Evolutionary conservation across 2,888 invertebrate genomes (phyloP), one percentile per base, ranked within the genome.

Genomic region (Latrodectus hesperus): DNA sequence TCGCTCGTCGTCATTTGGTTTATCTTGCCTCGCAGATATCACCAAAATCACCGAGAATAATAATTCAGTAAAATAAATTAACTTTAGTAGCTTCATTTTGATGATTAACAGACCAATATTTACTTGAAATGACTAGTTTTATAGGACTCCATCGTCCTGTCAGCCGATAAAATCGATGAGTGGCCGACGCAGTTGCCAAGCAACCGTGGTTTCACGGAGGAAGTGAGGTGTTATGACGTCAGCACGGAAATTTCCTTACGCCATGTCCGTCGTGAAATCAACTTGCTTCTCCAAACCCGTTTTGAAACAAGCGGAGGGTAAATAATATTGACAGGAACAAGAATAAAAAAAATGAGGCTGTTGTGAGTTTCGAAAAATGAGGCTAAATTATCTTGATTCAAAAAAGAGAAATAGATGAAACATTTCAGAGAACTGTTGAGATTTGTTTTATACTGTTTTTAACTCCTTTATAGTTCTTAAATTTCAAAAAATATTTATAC

Each of bases 151-250:
- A 72, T 74, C 52, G 77, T 73, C 71, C n/a, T 71, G 4, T 52
- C 72, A 49, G 68, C 60, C 55, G 26, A 60, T 67, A 65, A 51
- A 67, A 87, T 87, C 80, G 86, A 87, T 87, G 70, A 65, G 52
- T 12, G 71, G 70, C 53, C 67, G 81, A 87, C 72, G 81, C 86
- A 88, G 87, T 88, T 88, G 87, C 87, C 76, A 67, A 38, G 87
- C 87, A 88, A 88, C 87, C 74, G 65, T 26, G 26, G 26, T 70
- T 70, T 86, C 49, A 53, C 10, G 68, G 55, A 55, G 81, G 86
- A 81, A 77, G 64, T 81, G 81, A 77, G 26, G 60, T 81, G 26
- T 22, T n/a, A 16, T 38, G 67, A 78, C 72, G 77, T 78, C 76
- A 82, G 70, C 81, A 80, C 86, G 72, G 80, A 80, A 75, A 53